Percentiles rank a stretch among this genome's conserved stretches.
Conservation (phyloP, 2,113 vertebrate genomes). For the Zosterops lateralis region DNA sequence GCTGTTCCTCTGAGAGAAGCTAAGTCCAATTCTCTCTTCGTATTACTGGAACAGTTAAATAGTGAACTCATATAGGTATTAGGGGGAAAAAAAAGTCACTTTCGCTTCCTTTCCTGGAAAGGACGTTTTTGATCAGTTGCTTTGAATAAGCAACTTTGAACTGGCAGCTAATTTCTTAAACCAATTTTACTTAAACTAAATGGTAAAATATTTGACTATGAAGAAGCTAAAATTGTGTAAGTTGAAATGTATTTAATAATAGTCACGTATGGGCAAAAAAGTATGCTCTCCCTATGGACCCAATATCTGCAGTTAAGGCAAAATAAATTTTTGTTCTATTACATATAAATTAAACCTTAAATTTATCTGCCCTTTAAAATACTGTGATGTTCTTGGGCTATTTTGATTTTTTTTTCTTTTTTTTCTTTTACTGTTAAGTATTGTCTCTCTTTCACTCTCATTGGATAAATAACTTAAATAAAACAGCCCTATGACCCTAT, state of each 20-base stretch:
- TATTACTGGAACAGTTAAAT: slow-evolving; percentile 24
- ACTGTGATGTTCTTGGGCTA: neutral
- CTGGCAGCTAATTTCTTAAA: neutral
- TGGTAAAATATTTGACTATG: neutral
- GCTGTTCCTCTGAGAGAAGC: slow-evolving; percentile 65
- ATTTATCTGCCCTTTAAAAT: neutral
- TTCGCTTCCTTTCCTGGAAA: neutral
- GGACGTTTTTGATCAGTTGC: neutral
- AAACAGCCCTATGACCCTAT: neutral
- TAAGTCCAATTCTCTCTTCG: slow-evolving; percentile 14
- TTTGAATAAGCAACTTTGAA: neutral
- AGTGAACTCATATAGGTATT: neutral
- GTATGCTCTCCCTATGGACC: neutral
- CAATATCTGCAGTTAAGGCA: neutral
- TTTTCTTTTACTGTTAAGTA: neutral
- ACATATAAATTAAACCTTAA: neutral
- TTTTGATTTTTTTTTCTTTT: neutral
- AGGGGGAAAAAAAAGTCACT: neutral
- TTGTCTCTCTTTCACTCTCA: neutral
- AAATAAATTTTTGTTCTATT: neutral
- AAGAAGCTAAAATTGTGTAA: neutral
- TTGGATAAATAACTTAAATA: neutral
- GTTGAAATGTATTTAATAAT: neutral
- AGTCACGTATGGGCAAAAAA: neutral
- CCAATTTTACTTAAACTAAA: neutral